Percentiles rank a stretch among this genome's conserved stretches.
Evolutionary conservation across 2,797 vertebrate genomes (phyloP).

Genomic region (Chelon auratus): DNA sequence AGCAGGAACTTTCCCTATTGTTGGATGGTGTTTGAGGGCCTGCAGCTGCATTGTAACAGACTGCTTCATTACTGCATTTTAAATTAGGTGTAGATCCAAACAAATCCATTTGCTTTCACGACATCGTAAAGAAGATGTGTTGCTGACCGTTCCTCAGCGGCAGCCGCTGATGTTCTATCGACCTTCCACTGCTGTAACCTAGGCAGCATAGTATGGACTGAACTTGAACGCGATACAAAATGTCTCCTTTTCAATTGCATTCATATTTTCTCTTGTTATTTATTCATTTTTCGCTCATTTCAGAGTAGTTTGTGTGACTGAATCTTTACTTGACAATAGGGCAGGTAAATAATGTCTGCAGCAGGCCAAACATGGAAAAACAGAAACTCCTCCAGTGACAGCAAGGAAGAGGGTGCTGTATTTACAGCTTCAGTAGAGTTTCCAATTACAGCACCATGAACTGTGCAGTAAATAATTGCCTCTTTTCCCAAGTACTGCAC

Average conservation of each 20-base stretch:
- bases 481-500: constrained; percentile 57
- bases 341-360: constrained; percentile 58
- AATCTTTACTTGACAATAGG: constrained; percentile 57
- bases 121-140: constrained; percentile 81
- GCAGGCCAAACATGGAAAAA: constrained; percentile 52
- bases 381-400: constrained; percentile 55
- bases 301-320: constrained; percentile 47
- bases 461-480: constrained; percentile 77
- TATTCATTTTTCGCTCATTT: constrained; percentile 41
- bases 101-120: constrained; percentile 81
- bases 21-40: constrained; percentile 52
- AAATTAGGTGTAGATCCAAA: constrained; percentile 80
- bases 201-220: constrained; percentile 39
- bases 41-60: constrained; percentile 75
- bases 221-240: constrained; percentile 57
- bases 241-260: constrained; percentile 44
- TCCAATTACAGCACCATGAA: constrained; percentile 80
- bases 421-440: constrained; percentile 81
- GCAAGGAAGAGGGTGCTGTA: constrained; percentile 67
- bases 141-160: constrained; percentile 70
- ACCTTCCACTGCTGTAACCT: constrained; percentile 64
- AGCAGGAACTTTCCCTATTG: constrained; percentile 50
- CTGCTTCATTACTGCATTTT: constrained; percentile 80
- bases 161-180: constrained; percentile 73
- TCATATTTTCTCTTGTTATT: constrained; percentile 42